These are phyloP conservation scores for Bellardia bayeri DNA, from an alignment of 2,888 invertebrate genomes.

Conservation along the genomic window DNA sequence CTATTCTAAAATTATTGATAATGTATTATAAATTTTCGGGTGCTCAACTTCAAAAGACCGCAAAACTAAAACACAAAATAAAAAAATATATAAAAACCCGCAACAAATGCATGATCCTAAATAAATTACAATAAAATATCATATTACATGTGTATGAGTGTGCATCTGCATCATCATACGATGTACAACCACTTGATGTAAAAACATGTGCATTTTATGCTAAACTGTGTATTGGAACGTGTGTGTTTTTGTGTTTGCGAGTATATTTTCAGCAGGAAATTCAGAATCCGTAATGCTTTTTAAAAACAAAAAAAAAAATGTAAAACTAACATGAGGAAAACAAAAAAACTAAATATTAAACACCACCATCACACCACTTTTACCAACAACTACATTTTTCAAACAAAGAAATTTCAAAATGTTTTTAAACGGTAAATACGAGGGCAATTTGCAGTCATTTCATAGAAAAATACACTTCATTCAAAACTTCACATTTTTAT, in stretches of 20 bases:
- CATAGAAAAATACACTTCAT: background rate
- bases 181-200: slow-evolving; percentile 33
- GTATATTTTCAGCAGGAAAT: slow-evolving; percentile 28
- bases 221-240: slow-evolving; percentile 8
- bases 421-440: background rate
- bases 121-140: slow-evolving; percentile 66
- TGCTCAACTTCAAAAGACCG: slow-evolving; percentile 36
- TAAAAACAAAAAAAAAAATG: slow-evolving; percentile 29
- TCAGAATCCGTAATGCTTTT: slow-evolving; percentile 44
- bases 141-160: slow-evolving; percentile 46
- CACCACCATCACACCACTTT: slow-evolving; percentile 2
- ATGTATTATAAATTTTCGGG: slow-evolving; percentile 45
- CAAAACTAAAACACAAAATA: slow-evolving; percentile 43
- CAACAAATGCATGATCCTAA: slow-evolving; percentile 62
- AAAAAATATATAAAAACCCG: slow-evolving; percentile 26
- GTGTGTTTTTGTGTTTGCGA: background rate
- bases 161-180: background rate
- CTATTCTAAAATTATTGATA: slow-evolving; percentile 26
- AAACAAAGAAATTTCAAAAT: slow-evolving; percentile 10
- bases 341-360: slow-evolving; percentile 11
- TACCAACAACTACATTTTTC: background rate
- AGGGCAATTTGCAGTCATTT: background rate
- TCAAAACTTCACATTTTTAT: too few species aligned
- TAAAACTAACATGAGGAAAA: slow-evolving; percentile 41
- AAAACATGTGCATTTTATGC: slow-evolving; percentile 49